phyloP scores from a whole-genome alignment of 2,113 vertebrate species.

The Spea bombifrons region DNA sequence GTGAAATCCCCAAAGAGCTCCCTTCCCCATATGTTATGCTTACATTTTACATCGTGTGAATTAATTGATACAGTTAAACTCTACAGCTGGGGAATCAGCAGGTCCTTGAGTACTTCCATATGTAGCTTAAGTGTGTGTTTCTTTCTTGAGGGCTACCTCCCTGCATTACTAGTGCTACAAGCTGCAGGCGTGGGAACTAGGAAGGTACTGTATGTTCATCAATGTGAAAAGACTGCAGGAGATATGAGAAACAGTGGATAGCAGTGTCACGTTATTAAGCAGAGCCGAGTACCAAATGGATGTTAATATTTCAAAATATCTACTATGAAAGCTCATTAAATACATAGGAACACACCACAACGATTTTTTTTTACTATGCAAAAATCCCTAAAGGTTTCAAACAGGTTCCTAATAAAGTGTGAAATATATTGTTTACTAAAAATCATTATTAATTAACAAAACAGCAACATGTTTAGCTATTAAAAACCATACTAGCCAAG shows the following conservation, averaged over 20 bases:
- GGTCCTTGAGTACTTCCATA: slow-evolving; percentile 37
- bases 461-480: too few species aligned
- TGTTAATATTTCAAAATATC: neutral
- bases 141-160: neutral
- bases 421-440: too few species aligned
- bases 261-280: neutral
- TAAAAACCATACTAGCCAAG: too few species aligned
- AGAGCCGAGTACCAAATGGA: neutral
- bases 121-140: slow-evolving; percentile 18
- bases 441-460: too few species aligned
- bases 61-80: slow-evolving; percentile 8
- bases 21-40: neutral
- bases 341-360: too few species aligned
- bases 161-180: neutral
- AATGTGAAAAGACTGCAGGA: neutral
- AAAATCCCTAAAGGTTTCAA: too few species aligned
- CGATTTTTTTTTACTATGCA: too few species aligned
- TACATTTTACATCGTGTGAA: neutral
- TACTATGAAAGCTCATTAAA: too few species aligned
- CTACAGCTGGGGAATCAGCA: slow-evolving; percentile 30
- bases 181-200: slow-evolving; percentile 27
- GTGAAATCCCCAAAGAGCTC: too few species aligned
- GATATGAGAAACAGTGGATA: neutral
- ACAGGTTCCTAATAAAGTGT: too few species aligned
- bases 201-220: neutral